Evolutionary conservation across 2,113 vertebrate species (phyloP).

Genomic region (Atherinomorus stipes): DNA sequence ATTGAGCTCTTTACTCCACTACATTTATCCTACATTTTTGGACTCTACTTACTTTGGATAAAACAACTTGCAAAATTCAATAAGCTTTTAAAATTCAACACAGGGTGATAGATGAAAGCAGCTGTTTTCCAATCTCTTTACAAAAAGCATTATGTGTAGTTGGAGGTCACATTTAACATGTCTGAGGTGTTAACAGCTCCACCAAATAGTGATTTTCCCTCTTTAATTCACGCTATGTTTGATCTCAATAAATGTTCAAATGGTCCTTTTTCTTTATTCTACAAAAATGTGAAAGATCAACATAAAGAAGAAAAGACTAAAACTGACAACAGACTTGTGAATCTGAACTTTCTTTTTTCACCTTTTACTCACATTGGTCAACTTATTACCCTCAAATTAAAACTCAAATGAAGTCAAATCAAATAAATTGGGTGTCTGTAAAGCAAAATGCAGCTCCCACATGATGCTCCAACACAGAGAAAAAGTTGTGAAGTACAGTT

Average conservation of each 20-base stretch:
- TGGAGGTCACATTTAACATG: background rate
- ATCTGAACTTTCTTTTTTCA: background rate
- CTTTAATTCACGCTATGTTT: background rate
- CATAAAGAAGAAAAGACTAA: background rate
- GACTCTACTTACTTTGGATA: background rate
- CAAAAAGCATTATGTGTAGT: background rate
- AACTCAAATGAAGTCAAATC: no score
- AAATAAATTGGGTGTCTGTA: no score
- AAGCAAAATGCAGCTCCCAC: no score
- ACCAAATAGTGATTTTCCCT: background rate
- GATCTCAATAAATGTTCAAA: background rate
- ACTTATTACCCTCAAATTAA: no score
- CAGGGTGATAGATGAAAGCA: background rate
- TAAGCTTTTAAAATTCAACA: background rate
- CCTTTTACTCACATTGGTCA: background rate
- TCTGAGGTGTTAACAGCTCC: background rate
- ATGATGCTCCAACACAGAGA: no score
- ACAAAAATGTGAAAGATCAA: background rate
- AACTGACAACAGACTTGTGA: background rate
- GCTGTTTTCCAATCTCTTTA: background rate
- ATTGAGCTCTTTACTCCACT: background rate
- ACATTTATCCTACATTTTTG: background rate
- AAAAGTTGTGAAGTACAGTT: no score
- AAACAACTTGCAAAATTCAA: background rate
- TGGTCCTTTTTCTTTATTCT: background rate